These are phyloP conservation scores for Strigamia transsilvanica DNA, from an alignment of 2,888 invertebrate species.

Conservation along the genomic window DNA sequence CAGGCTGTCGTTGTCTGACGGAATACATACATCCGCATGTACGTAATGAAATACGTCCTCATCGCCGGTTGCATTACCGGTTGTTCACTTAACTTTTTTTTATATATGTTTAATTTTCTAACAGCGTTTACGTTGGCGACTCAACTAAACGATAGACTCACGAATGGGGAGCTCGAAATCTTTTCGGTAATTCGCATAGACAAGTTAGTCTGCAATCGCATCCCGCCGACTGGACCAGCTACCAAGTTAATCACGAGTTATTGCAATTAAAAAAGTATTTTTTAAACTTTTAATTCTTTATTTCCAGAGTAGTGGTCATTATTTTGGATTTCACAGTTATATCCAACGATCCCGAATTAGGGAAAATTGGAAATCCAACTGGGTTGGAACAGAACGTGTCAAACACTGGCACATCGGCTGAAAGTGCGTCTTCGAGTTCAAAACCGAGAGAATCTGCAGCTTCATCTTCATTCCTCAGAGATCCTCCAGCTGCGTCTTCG, in stretches of 20 bases:
- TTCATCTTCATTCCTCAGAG: no score
- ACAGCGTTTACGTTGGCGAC: constrained; percentile 20
- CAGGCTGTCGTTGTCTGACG: neutral
- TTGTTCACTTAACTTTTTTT: neutral
- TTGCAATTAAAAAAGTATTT: neutral
- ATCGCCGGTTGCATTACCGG: no score
- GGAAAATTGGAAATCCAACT: neutral
- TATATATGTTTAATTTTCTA: neutral
- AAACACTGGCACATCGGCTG: neutral
- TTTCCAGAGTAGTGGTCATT: neutral
- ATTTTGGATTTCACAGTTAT: neutral
- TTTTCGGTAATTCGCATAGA: neutral
- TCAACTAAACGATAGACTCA: neutral
- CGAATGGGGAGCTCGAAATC: neutral
- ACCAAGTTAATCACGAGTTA: neutral
- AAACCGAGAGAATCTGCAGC: no score
- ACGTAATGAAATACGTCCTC: no score
- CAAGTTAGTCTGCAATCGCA: neutral
- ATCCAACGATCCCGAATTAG: neutral
- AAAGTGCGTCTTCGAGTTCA: neutral
- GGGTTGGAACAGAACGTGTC: neutral
- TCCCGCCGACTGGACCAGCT: neutral
- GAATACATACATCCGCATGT: neutral
- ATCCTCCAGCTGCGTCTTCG: no score
- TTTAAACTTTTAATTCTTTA: neutral